Evolutionary conservation across 2,113 vertebrate species (phyloP).

Genomic region (Strigops habroptila): DNA sequence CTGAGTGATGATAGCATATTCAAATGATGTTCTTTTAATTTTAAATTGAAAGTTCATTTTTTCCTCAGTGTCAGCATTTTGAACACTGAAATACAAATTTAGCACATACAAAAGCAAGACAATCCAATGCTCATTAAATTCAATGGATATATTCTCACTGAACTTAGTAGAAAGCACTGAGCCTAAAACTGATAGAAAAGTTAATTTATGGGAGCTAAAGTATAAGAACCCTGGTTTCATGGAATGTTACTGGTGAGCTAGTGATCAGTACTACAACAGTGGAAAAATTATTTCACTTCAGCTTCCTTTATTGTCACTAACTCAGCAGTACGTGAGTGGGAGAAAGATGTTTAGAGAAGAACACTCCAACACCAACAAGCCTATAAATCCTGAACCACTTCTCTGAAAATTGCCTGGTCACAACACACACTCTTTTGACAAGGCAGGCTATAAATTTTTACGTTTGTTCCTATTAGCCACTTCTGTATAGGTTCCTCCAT

Average conservation of each 20-base stretch:
- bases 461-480: not conserved
- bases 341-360: not conserved
- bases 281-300: not conserved
- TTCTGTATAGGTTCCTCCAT: not conserved
- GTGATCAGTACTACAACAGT: not conserved
- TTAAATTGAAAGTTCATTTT: not conserved
- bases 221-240: not conserved
- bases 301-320: not conserved
- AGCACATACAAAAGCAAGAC: not conserved
- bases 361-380: not conserved
- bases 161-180: not conserved
- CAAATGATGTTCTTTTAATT: not conserved
- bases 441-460: not conserved
- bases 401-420: not conserved
- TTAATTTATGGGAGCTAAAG: not conserved
- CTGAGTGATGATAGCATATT: not conserved
- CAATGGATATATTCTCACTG: not conserved
- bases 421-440: not conserved
- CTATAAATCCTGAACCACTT: not conserved
- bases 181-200: not conserved
- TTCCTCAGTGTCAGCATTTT: not conserved
- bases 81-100: not conserved
- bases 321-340: not conserved
- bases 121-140: not conserved
- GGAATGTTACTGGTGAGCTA: not conserved